phyloP scores from a whole-genome alignment of 2,113 vertebrate genomes.

The Oryzias melastigma region DNA sequence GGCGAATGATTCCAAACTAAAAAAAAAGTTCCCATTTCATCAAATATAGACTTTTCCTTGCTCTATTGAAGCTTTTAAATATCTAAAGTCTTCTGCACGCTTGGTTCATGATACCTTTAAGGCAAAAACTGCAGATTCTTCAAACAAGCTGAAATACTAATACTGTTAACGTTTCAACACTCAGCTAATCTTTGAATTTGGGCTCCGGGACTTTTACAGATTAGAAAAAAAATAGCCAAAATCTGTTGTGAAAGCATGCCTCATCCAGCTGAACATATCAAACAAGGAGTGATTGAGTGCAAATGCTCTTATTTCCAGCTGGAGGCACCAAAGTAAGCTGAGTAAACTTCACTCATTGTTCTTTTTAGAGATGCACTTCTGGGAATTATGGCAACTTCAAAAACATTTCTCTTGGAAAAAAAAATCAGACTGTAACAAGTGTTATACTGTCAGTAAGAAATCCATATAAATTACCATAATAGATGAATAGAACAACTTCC shows the following conservation, averaged over 20 bases:
- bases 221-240: conserved; percentile 44
- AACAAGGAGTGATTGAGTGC: conserved; percentile 1
- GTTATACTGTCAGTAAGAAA: background rate
- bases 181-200: conserved; percentile 55
- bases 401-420: background rate
- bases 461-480: background rate
- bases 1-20: too few relatives aligned
- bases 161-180: conserved; percentile 34
- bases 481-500: background rate
- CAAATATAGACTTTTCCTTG: background rate
- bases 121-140: conserved; percentile 53
- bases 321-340: conserved; percentile 15
- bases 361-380: conserved; percentile 1
- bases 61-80: conserved; percentile 9
- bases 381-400: background rate
- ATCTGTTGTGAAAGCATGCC: conserved; percentile 43
- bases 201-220: conserved; percentile 38
- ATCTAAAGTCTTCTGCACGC: conserved; percentile 43
- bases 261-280: conserved; percentile 48
- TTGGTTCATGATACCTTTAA: conserved; percentile 29
- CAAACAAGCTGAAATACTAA: conserved; percentile 49
- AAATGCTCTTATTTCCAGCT: conserved; percentile 34
- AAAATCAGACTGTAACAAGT: conserved; percentile 1
- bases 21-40: too few relatives aligned
- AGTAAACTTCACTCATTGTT: conserved; percentile 19